A percentile compares a stretch with the other conserved stretches of the same genome.
Evolutionary conservation across 2,888 invertebrate genomes (phyloP).

Genomic region (Coremacera marginata): DNA sequence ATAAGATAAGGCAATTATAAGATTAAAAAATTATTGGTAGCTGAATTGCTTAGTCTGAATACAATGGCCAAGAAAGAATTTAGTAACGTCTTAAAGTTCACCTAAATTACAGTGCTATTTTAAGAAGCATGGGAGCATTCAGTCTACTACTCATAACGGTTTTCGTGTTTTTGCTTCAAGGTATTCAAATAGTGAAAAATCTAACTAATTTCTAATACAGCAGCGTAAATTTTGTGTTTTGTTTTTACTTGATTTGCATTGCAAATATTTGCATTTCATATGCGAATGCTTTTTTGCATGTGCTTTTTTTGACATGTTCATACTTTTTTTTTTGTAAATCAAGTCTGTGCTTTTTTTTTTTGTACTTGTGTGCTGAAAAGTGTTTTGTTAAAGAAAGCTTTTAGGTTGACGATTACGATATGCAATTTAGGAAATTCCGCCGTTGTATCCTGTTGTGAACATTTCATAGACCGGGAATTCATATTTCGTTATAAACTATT

Average conservation of each 20-base stretch:
- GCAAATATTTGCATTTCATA: background rate
- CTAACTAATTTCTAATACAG: no score
- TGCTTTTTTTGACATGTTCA: background rate
- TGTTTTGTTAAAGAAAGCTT: background rate
- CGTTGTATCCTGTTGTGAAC: background rate
- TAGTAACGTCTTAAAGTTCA: no score
- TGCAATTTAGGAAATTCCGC: background rate
- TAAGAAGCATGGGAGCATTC: background rate
- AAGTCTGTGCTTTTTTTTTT: background rate
- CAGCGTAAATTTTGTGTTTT: no score
- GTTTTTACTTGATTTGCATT: background rate
- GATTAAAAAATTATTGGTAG: no score
- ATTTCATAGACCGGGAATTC: background rate
- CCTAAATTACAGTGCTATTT: no score
- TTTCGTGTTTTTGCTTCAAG: slow-evolving; percentile 4
- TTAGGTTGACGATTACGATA: background rate
- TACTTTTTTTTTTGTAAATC: background rate
- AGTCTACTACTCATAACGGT: background rate
- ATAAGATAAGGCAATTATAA: no score
- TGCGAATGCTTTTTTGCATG: background rate
- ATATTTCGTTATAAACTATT: background rate
- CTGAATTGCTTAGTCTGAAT: no score
- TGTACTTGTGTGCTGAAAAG: background rate
- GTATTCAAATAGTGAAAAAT: background rate
- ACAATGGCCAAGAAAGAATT: no score